Conservation (phyloP, 2,888 invertebrate genomes). For the Conops quadrifasciatus region DNA sequence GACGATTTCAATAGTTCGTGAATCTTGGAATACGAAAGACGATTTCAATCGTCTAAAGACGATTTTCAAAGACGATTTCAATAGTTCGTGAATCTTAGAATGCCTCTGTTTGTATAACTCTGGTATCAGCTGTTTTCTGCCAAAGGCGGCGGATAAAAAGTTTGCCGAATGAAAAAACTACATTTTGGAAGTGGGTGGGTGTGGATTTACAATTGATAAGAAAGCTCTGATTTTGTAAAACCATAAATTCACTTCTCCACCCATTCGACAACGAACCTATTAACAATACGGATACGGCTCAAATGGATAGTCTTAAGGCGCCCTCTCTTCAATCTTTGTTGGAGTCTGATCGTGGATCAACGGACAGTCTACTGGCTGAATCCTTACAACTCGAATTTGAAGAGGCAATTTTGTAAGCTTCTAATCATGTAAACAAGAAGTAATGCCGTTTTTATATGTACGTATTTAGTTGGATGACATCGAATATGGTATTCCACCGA, state of each 20-base stretch:
- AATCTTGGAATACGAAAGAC: no score
- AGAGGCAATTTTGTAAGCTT: slow-evolving; percentile 66
- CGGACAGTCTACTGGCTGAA: slow-evolving; percentile 71
- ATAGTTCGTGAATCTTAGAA: no score
- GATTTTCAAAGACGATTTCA: no score
- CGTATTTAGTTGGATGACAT: slow-evolving; percentile 77
- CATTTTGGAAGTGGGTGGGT: slow-evolving; percentile 31
- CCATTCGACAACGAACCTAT: neutral
- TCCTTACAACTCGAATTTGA: slow-evolving; percentile 74
- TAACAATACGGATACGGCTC: neutral
- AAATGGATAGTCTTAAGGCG: slow-evolving; percentile 63
- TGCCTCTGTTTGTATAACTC: neutral
- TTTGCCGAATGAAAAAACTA: neutral
- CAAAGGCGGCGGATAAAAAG: neutral
- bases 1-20: no score
- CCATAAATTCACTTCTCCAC: neutral
- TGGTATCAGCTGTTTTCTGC: slow-evolving; percentile 16
- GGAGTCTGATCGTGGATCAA: slow-evolving; percentile 72
- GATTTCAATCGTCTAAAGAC: no score
- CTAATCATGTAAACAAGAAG: slow-evolving; percentile 17
- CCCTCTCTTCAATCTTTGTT: slow-evolving; percentile 69
- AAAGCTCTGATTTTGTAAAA: neutral
- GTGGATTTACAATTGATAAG: slow-evolving; percentile 32
- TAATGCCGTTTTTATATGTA: neutral
- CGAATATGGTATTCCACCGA: slow-evolving; percentile 82